A percentile compares a stretch with the other conserved stretches of the same genome.
Evolutionary conservation across 2,888 invertebrate species (phyloP).

Genomic region (Macrophya annulata): DNA sequence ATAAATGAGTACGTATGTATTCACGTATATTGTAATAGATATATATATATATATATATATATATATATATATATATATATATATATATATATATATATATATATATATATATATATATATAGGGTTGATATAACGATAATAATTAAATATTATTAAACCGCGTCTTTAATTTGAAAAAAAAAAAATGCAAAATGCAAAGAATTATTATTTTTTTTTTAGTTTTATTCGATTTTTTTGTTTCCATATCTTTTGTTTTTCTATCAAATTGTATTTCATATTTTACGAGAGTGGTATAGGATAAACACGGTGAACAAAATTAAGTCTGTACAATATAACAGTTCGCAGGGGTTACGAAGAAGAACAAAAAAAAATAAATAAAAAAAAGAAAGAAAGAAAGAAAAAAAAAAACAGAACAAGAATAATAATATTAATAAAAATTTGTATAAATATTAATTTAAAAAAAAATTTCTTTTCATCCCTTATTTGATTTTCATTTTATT

Average conservation of each 20-base stretch:
- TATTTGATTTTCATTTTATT: no score
- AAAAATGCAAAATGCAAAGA: no score
- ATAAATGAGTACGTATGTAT: no score
- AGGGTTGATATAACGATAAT: neutral
- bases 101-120: neutral
- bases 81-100: neutral
- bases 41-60: no score
- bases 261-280: neutral
- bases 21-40: no score
- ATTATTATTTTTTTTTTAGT: no score
- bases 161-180: neutral
- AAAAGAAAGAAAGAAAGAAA: slow-evolving; percentile 36
- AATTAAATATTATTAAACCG: neutral
- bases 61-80: neutral
- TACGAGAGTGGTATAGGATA: slow-evolving; percentile 58
- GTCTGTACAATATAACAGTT: neutral
- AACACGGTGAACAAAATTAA: slow-evolving; percentile 54
- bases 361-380: neutral
- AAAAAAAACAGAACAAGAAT: no score
- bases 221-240: no score
- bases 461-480: slow-evolving; percentile 29
- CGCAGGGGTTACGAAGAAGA: slow-evolving; percentile 22
- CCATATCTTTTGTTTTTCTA: no score
- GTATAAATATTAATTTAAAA: slow-evolving; percentile 35
- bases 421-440: neutral